Base-by-base conservation (phyloP, 30 jellyfish, hydroid and myxozoan species). In the Clytia hemisphaerica region DNA sequence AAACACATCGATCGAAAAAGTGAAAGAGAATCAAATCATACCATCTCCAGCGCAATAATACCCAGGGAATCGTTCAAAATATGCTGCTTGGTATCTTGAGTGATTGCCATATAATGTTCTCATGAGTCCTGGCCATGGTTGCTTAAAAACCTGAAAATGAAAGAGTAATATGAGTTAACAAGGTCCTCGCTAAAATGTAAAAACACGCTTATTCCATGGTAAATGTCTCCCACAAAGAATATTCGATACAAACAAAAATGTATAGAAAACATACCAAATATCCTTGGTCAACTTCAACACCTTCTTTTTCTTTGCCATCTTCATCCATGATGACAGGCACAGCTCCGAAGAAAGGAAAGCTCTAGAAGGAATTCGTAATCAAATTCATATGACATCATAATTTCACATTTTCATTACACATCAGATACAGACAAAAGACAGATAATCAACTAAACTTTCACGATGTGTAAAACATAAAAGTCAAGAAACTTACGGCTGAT, bases 91-190 rank as follows among this genome's bases (percentile, higher is more conserved):
- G 46, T 75, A 89, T 27, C 98, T 50, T 0, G 57, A 51, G 35
- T 89, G 98, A 51, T 89, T 81, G 33, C 84, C 72, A 61, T 89
- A 89, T 42, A 89, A 69, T 10, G 98, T 89, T 38, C 98, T 77
- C 98, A 89, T 89, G 95, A 89, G 82, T 12, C 98, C 98, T 38
- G 98, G 98, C 98, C 98, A 89, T 0, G 98, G 98, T 53, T 54
- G 91, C 67, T 89, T 89, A 72, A 89, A 82, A 16, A 89, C 98
- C 98, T 89, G 53, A 0, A 47, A n/a, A n/a, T n/a, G n/a, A n/a
- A n/a, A n/a, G n/a, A n/a, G n/a, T n/a, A n/a, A n/a, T n/a, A n/a
- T n/a, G n/a, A n/a, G n/a, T n/a, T n/a, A n/a, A n/a, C 16, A n/a
- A 0, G 24, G 14, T 21, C 14, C 54, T 42, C 54, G 18, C 14